These are phyloP conservation scores for Erpobdella octoculata DNA, from an alignment of 2,888 invertebrate genomes.

Conservation along the genomic window DNA sequence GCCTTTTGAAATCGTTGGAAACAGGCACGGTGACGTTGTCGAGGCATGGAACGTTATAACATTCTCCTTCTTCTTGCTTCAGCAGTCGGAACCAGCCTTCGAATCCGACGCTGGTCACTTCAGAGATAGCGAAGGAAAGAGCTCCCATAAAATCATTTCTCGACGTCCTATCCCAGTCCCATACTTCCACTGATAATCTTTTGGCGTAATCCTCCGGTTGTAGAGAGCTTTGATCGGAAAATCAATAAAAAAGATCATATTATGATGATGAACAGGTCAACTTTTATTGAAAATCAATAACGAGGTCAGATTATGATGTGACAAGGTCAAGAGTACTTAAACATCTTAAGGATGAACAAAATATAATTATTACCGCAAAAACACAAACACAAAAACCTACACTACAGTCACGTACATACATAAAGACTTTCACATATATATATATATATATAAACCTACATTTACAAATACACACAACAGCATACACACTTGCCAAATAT, in stretches of 20 bases:
- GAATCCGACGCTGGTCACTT: slow-evolving; percentile 51
- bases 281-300: too few species aligned
- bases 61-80: slow-evolving; percentile 95
- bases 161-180: slow-evolving; percentile 99
- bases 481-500: too few species aligned
- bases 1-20: not conserved
- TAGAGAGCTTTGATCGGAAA: slow-evolving; percentile 4
- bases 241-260: not conserved
- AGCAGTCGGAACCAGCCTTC: slow-evolving; percentile 70
- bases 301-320: too few species aligned
- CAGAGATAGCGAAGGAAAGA: slow-evolving; percentile 70
- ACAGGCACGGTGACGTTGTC: slow-evolving; percentile 13
- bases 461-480: too few species aligned
- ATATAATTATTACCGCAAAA: too few species aligned
- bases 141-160: slow-evolving; percentile 99
- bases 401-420: too few species aligned
- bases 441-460: too few species aligned
- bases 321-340: too few species aligned
- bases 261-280: too few species aligned
- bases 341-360: too few species aligned
- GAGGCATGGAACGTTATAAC: slow-evolving; percentile 94
- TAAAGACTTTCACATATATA: too few species aligned
- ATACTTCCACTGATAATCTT: slow-evolving; percentile 84
- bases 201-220: slow-evolving; percentile 80
- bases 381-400: too few species aligned